A percentile compares a stretch with the other conserved stretches of the same genome.
phyloP scores from a whole-genome alignment of 2,113 vertebrate species.

The Nesospiza acunhae region DNA sequence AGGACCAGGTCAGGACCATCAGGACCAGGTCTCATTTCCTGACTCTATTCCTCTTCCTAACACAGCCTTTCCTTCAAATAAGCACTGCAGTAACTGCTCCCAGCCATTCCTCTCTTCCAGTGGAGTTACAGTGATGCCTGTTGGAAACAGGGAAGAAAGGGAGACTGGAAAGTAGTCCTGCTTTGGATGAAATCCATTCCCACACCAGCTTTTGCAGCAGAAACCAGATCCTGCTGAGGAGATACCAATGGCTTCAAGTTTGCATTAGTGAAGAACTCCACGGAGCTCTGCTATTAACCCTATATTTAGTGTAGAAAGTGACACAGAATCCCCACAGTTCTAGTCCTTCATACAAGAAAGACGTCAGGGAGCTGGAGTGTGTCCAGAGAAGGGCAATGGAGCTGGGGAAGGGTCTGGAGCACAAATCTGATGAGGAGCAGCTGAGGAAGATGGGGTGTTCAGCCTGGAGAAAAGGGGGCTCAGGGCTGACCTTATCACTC shows the following conservation, averaged over 20 bases:
- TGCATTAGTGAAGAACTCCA: neutral
- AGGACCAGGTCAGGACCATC: too few relatives aligned
- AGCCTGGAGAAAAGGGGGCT: neutral
- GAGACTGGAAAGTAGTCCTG: neutral
- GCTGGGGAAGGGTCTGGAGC: neutral
- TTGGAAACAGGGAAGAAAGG: neutral
- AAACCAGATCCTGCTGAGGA: neutral
- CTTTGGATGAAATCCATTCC: neutral
- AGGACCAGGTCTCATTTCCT: neutral
- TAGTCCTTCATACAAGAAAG: rapidly evolving
- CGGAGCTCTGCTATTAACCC: neutral
- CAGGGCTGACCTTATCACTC: too few relatives aligned
- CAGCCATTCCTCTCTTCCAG: neutral
- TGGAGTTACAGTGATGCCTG: neutral
- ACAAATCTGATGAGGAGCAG: neutral
- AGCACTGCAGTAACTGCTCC: neutral
- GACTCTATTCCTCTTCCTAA: neutral
- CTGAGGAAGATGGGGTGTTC: neutral
- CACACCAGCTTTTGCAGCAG: neutral
- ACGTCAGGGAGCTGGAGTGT: neutral
- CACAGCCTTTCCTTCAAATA: neutral
- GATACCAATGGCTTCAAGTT: neutral
- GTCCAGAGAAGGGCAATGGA: neutral
- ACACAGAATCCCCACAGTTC: neutral
- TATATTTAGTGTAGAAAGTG: neutral